Conservation (phyloP, 2,797 vertebrate genomes). For the Acrossocheilus fasciatus region DNA sequence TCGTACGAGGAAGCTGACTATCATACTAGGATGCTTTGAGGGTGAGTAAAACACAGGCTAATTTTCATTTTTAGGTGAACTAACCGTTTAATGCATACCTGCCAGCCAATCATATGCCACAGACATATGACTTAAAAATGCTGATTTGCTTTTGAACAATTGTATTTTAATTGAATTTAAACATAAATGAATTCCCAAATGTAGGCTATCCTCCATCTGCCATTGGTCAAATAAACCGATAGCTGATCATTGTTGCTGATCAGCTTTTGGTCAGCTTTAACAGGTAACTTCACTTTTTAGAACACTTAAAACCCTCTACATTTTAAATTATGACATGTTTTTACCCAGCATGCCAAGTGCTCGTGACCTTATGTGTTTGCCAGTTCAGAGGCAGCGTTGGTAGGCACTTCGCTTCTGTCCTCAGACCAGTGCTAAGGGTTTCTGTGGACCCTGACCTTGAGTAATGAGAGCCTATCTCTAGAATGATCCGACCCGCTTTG, state of each 20-base stretch:
- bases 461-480: conserved; percentile 64
- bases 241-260: not conserved
- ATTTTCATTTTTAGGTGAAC: too few relatives aligned
- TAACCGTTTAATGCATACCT: too few relatives aligned
- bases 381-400: not conserved
- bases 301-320: not conserved
- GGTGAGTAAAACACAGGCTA: too few relatives aligned
- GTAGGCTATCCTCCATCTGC: not conserved
- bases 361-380: conserved; percentile 32
- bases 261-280: too few relatives aligned
- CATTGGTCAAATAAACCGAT: not conserved
- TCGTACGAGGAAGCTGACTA: too few relatives aligned
- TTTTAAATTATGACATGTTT: not conserved
- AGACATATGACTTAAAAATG: too few relatives aligned
- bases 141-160: too few relatives aligned
- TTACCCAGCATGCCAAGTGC: conserved; percentile 23
- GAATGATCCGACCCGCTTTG: conserved; percentile 49
- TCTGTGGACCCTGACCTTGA: conserved; percentile 59
- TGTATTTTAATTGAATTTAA: too few relatives aligned
- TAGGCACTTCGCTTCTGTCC: conserved; percentile 12
- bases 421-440: conserved; percentile 35
- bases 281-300: too few relatives aligned
- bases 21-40: too few relatives aligned
- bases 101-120: too few relatives aligned
- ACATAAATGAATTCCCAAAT: too few relatives aligned